These are phyloP conservation scores for Sebastes miniatus DNA, from an alignment of 2,797 vertebrate species.

Conservation along the genomic window DNA sequence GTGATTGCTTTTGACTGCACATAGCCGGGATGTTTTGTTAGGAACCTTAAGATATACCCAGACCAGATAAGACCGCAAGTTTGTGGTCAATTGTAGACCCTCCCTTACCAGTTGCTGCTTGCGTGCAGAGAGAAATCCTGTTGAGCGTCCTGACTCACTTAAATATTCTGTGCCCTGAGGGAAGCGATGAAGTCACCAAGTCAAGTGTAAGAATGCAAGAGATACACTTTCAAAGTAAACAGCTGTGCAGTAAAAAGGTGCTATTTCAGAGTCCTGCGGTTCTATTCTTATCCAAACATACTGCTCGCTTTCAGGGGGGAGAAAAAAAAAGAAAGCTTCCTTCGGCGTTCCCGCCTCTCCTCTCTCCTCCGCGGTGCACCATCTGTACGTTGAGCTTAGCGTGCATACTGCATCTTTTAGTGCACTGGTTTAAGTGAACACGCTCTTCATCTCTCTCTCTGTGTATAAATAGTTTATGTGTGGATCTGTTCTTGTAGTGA, in stretches of 20 bases:
- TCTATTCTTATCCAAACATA: conserved; percentile 75
- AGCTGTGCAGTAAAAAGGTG: conserved; percentile 68
- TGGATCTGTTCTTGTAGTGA: conserved; percentile 7
- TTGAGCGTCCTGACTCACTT: conserved; percentile 67
- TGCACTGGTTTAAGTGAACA: conserved; percentile 47
- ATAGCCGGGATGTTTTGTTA: conserved; percentile 15
- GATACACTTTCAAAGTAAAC: conserved; percentile 79
- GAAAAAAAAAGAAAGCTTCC: not conserved
- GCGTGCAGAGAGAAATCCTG: conserved; percentile 75
- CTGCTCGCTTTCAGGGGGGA: conserved; percentile 5
- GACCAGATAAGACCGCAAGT: conserved; percentile 46
- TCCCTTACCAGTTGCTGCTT: conserved; percentile 65
- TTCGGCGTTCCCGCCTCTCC: not conserved
- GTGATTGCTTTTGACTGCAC: conserved; percentile 9
- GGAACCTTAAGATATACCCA: conserved; percentile 5
- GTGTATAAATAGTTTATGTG: conserved; percentile 66
- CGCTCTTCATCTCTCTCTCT: conserved; percentile 51
- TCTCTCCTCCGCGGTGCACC: conserved; percentile 11
- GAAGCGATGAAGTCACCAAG: conserved; percentile 76
- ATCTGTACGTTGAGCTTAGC: conserved; percentile 49
- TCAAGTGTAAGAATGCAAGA: conserved; percentile 78
- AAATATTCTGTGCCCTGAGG: conserved; percentile 67
- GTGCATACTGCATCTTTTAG: conserved; percentile 43
- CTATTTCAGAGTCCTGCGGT: conserved; percentile 60
- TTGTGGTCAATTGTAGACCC: conserved; percentile 40